Evolutionary conservation across 2,113 vertebrate genomes (phyloP).

Genomic region (Zapornia atra): DNA sequence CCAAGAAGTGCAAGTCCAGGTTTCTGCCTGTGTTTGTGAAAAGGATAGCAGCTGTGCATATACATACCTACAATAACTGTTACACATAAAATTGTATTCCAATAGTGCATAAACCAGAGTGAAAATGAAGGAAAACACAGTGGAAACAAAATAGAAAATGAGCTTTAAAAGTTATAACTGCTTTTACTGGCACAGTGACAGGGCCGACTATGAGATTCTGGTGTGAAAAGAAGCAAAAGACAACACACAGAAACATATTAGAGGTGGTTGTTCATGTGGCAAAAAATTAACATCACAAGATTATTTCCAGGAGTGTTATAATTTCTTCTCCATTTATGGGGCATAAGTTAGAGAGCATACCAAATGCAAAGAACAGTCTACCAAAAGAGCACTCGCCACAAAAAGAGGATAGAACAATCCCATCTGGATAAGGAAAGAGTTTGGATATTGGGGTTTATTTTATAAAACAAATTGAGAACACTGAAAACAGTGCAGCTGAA

Average conservation of each 20-base stretch:
- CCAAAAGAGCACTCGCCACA: not conserved
- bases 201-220: not conserved
- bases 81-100: not conserved
- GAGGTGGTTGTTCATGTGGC: not conserved
- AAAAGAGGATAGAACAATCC: not conserved
- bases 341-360: not conserved
- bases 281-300: not conserved
- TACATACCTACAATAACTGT: not conserved
- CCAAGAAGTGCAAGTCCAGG: not conserved
- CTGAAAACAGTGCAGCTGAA: not conserved
- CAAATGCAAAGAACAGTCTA: not conserved
- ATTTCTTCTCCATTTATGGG: not conserved
- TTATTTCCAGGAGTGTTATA: not conserved
- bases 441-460: not conserved
- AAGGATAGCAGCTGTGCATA: not conserved
- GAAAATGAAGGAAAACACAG: not conserved
- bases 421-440: not conserved
- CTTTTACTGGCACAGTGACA: not conserved
- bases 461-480: not conserved
- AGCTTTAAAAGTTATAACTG: not conserved
- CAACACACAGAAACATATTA: not conserved
- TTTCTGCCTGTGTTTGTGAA: not conserved
- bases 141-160: not conserved
- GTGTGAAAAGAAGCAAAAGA: not conserved
- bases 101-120: not conserved